Percentiles rank a stretch among this genome's conserved stretches.
These are phyloP conservation scores for Pseudomyrmex sp. DNA, from an alignment of 1,140 invertebrate species.

Conservation along the genomic window DNA sequence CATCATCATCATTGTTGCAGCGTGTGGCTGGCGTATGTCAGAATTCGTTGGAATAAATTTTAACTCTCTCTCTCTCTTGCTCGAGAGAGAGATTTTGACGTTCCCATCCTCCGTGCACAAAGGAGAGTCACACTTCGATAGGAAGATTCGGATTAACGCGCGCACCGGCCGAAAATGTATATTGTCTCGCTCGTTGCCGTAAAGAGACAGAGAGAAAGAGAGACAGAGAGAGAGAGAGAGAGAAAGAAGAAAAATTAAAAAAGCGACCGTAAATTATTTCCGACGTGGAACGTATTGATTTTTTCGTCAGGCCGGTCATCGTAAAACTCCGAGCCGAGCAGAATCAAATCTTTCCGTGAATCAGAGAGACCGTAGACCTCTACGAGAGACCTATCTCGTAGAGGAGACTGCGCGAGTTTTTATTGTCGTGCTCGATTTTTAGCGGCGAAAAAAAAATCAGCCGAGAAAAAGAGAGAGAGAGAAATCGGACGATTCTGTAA, in stretches of 20 bases:
- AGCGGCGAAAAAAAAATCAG: conserved; percentile 20
- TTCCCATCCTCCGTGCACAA: neutral
- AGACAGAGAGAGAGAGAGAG: neutral
- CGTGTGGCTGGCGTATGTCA: conserved; percentile 63
- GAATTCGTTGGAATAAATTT: conserved; percentile 48
- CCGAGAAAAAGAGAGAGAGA: too few species aligned
- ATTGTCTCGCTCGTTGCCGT: neutral
- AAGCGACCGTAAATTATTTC: conserved; percentile 62
- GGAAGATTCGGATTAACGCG: conserved; percentile 16
- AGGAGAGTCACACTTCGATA: neutral
- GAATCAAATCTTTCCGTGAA: conserved; percentile 66
- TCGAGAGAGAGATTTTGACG: neutral
- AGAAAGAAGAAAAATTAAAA: neutral
- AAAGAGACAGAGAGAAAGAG: neutral
- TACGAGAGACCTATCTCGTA: neutral
- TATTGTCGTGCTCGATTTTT: conserved; percentile 37
- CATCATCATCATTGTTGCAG: conserved; percentile 46
- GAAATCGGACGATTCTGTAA: neutral
- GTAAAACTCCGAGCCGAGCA: conserved; percentile 58
- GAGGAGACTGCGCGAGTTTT: neutral
- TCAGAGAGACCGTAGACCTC: conserved; percentile 20
- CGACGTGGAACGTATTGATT: conserved; percentile 62
- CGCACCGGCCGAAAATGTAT: neutral
- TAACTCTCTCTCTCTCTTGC: neutral
- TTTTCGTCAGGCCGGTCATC: conserved; percentile 34